Evolutionary conservation across 2,888 invertebrate species (phyloP), one percentile per base, ranked within the genome.

Genomic region (Acleris sparsana): DNA sequence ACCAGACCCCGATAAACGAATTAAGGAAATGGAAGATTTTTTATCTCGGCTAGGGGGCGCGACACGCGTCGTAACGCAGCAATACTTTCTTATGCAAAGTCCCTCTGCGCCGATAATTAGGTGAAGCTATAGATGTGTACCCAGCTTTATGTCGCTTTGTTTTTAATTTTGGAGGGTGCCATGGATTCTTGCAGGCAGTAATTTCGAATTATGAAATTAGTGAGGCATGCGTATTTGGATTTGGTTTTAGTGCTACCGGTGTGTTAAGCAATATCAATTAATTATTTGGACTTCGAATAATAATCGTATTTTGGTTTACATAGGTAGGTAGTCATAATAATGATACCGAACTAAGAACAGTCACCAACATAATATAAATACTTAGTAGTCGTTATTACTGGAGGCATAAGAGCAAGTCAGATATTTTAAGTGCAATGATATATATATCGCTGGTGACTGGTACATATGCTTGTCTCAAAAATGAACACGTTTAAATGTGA

Each of bases 11-110:
- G 92, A 92, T 92, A 92, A 92, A 92, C 92, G 92, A 92, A 92
- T 92, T 92, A 92, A 92, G 92, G 92, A 92, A 92, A 92, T 91
- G 90, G 92, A 91, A 92, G 92, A 92, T 92, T 92, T 92, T 92
- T 92, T 92, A 92, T 92, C 92, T 90, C 89, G 88, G 86, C 85
- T 85, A 84, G 76, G 84, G 85, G 71, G 73, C 72, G 79, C 77
- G 87, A 86, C 90, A 89, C 89, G 92, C 91, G 90, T 89, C 90
- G 90, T 91, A 91, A 88, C 89, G 89, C 91, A 87, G 88, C 89
- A 90, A 92, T 90, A 90, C 92, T 91, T 91, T 92, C 92, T 91
- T 92, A 92, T 91, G 91, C 91, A 88, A 89, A 89, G 90, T 88
- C 90, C 91, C 91, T 88, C 80, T 79, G 79, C 78, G 76, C 80